Base-by-base conservation (phyloP, 2,797 vertebrate species). In the Danio kyathit region DNA sequence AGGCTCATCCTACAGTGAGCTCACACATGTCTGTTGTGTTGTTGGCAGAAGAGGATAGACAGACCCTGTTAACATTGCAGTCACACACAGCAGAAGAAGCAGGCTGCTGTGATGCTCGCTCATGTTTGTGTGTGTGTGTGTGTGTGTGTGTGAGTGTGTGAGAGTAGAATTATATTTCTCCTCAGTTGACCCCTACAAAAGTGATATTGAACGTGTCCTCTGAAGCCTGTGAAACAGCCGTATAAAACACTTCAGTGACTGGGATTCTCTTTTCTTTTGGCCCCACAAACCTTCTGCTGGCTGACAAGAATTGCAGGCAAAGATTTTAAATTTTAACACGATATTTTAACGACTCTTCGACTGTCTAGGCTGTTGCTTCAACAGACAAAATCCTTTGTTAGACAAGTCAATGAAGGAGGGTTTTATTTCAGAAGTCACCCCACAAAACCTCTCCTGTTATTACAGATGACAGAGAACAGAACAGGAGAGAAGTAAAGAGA, bases 51-150 rank as follows among this genome's bases (percentile, higher is more conserved):
- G 13, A 73, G 79, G 84, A 83, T 88, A 86, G 83, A 84, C 64
- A 84, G 84, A 86, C 86, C 76, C 84, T 85, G 82, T 89, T 90
- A 90, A 88, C 86, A 86, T 67, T 84, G 63, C 66, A 57, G 83
- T 88, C 81, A 57, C 59, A 81, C 59, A 84, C 19, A 69, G 82
- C 71, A 79, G 81, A 83, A 78, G 75, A 21, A 51, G 29, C 29
- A 51, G 57, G 76, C 46, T 64, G 75, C 66, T 44, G 40, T 21
- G 49, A 56, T 77, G 41, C 49, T 61, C 52, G 59, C 9, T 7
- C 48, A 16, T 67, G 61, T 64, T 19, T 56, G 38, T 44, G 59
- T 77, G 57, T 71, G 46, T 70, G 16, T n/a, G 60, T n/a, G 56
- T 70, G 46, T 46, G 69, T 71, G 46, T 70, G 16, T n/a, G 60